Base-by-base conservation (phyloP, 2,888 invertebrate species). In the Acleris sparsana region DNA sequence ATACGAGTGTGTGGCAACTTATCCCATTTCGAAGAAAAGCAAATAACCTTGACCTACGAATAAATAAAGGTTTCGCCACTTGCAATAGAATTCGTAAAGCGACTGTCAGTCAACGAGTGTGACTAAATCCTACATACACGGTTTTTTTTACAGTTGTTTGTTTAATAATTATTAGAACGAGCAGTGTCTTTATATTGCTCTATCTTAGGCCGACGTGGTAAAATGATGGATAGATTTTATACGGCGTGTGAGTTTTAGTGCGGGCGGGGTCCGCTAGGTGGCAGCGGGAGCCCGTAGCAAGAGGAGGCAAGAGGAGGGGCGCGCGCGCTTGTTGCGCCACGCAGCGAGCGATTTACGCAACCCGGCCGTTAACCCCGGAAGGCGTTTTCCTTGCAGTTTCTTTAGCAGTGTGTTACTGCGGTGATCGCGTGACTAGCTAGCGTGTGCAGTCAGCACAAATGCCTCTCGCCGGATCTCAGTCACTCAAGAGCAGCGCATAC, bases 301-400 rank as follows among this genome's bases (percentile, higher is more conserved):
- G 75, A 77, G 77, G 80, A 76, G 70, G 67, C 64, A 44, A 73
- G 75, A 77, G 77, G 80, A 76, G 80, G 83, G 80, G 83, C 81
- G 78, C 76, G 80, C 79, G 78, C 80, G 77, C 78, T 82, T 85
- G 86, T 86, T 88, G 87, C 89, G 86, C 89, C 86, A 79, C 75
- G 80, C 75, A 74, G 79, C 69, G 69, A 46, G 71, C 82, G 80
- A 82, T 91, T 92, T 92, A 90, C 91, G 92, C 92, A 92, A 92
- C 88, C 78, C 82, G 91, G 88, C 83, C 90, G 74, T 91, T 92
- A 85, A 92, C 92, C 92, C 92, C 92, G 92, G 92, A 92, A 92
- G 91, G 83, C 88, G 85, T 89, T 92, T 91, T 90, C 91, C 89
- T 89, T 80, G 81, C 85, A 84, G 89, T 90, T 91, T 90, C 91